Conservation (phyloP, 2,888 invertebrate species). For the Syritta pipiens region DNA sequence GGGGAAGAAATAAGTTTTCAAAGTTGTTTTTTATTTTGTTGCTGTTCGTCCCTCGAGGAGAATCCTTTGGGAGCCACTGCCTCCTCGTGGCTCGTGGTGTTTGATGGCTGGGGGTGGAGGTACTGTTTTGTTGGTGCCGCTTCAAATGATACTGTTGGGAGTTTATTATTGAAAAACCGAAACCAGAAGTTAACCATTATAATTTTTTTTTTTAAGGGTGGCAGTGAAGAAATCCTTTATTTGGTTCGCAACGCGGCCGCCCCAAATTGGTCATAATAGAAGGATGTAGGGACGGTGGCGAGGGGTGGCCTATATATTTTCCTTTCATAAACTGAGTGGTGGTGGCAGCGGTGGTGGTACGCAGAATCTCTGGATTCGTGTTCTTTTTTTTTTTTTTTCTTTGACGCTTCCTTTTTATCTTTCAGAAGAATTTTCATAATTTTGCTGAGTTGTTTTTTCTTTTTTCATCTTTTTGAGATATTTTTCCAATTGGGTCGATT, state of each 20-base stretch:
- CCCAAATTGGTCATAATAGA: conserved; percentile 21
- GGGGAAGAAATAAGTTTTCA: not conserved
- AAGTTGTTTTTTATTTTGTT: conserved; percentile 20
- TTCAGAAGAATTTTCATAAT: conserved; percentile 34
- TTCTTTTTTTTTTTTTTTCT: not conserved
- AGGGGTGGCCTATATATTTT: not conserved
- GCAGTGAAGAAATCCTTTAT: not conserved
- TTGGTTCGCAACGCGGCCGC: conserved; percentile 18
- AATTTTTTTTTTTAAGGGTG: conserved; percentile 7
- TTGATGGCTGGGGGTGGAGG: conserved; percentile 20
- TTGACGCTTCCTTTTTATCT: conserved; percentile 10
- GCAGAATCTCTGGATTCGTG: not conserved
- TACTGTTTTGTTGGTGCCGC: conserved; percentile 27
- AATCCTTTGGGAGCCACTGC: conserved; percentile 40
- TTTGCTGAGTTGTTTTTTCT: not conserved
- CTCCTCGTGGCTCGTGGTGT: no score
- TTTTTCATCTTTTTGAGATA: not conserved
- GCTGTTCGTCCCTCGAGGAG: not conserved
- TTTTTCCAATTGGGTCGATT: conserved; percentile 45
- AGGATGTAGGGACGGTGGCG: not conserved
- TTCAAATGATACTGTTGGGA: conserved; percentile 44
- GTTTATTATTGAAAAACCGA: conserved; percentile 64
- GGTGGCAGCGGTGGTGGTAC: no score
- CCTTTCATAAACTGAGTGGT: not conserved
- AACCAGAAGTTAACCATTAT: conserved; percentile 63